Conservation (phyloP, 30 jellyfish, hydroid and myxozoan genomes). For the Turritopsis dohrnii region DNA sequence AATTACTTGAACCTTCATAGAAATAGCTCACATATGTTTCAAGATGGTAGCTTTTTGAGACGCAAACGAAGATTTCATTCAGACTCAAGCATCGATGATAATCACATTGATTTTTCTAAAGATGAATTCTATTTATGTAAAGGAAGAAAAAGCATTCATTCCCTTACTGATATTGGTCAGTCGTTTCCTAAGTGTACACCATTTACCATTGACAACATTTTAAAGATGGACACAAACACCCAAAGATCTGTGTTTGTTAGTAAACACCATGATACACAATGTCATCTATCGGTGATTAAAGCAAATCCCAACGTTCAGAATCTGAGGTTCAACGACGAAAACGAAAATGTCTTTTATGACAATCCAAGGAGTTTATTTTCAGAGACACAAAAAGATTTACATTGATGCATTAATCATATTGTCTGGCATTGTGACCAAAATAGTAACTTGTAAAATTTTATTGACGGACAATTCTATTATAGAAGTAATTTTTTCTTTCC, state of each 20-base stretch:
- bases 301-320: too few species aligned
- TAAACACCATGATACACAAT: neutral
- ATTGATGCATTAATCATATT: too few species aligned
- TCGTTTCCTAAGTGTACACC: neutral
- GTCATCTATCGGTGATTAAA: neutral
- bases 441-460: too few species aligned
- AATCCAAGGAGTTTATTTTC: too few species aligned
- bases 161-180: neutral
- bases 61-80: conserved; percentile 67
- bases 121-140: neutral
- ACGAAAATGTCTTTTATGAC: too few species aligned
- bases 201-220: neutral
- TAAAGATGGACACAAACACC: neutral
- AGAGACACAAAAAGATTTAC: too few species aligned
- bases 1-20: conserved; percentile 96
- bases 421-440: too few species aligned
- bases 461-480: too few species aligned
- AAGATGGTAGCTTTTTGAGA: conserved; percentile 86
- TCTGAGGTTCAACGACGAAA: too few species aligned
- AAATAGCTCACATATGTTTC: conserved; percentile 87
- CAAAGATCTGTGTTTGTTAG: neutral
- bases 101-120: neutral
- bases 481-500: too few species aligned
- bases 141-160: neutral
- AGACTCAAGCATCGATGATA: neutral